phyloP scores from a whole-genome alignment of 1,140 invertebrate species.

The Macrobrachium rosenbergii region DNA sequence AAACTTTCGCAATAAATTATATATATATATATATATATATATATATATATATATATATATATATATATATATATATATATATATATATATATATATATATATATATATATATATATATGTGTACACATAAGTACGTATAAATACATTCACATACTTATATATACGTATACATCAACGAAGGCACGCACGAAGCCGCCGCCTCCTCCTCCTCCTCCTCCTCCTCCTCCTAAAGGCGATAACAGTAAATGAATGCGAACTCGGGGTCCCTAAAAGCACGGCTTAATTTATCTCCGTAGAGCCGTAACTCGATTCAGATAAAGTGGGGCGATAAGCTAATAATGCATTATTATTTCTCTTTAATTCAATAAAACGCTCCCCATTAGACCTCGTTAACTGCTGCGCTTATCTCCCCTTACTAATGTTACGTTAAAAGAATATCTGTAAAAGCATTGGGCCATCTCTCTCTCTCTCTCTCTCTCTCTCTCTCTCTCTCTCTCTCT shows the following conservation, averaged over 20 bases:
- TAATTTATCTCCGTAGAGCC: too few species aligned
- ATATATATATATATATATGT: slow-evolving; percentile 8
- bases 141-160: not conserved
- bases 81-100: slow-evolving; percentile 19
- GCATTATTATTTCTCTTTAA: not conserved
- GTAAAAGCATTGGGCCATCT: not conserved
- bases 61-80: slow-evolving; percentile 23
- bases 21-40: not conserved
- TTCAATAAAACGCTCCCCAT: not conserved
- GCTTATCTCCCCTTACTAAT: too few species aligned
- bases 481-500: not conserved
- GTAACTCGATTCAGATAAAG: too few species aligned
- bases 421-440: too few species aligned
- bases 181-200: too few species aligned
- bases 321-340: too few species aligned
- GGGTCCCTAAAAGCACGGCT: not conserved
- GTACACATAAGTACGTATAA: not conserved
- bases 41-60: not conserved
- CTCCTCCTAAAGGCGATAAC: too few species aligned
- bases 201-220: too few species aligned
- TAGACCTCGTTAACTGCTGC: not conserved
- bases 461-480: not conserved
- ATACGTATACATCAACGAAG: too few species aligned
- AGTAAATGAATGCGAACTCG: too few species aligned
- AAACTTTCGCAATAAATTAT: not conserved